Evolutionary conservation across 2,113 vertebrate genomes (phyloP).

Genomic region (Pygoscelis adeliae): DNA sequence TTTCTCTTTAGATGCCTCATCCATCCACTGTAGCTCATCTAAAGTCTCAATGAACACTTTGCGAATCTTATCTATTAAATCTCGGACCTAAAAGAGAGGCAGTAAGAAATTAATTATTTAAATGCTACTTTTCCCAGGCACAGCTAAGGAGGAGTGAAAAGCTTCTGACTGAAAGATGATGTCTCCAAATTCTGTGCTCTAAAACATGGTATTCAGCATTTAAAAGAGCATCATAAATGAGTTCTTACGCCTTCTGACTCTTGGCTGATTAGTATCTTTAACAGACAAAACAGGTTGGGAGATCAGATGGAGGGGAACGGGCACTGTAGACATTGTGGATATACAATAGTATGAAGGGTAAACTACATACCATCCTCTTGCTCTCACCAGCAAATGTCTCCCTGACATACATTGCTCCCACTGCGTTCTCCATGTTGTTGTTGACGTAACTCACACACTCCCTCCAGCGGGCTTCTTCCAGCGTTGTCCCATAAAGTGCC

Average conservation of each 20-base stretch:
- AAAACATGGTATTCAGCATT: background rate
- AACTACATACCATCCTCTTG: conserved; percentile 87
- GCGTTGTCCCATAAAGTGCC: conserved; percentile 88
- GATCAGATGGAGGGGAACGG: background rate
- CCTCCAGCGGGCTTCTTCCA: conserved; percentile 92
- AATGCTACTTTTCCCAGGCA: background rate
- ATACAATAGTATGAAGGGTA: conserved; percentile 47
- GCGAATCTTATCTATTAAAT: conserved; percentile 90
- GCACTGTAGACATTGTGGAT: background rate
- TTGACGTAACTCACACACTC: conserved; percentile 94
- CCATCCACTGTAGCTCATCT: conserved; percentile 96
- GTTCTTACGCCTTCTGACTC: background rate
- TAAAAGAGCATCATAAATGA: background rate
- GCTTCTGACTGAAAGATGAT: background rate
- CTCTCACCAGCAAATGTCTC: conserved; percentile 91
- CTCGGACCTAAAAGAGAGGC: conserved; percentile 80
- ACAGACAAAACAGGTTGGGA: background rate
- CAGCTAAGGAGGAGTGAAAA: background rate
- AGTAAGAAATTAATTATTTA: background rate
- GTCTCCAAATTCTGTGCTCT: background rate
- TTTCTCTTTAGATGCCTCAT: conserved; percentile 85
- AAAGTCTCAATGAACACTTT: conserved; percentile 90
- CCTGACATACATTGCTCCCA: conserved; percentile 90
- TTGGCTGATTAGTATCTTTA: background rate
- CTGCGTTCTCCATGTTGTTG: conserved; percentile 94